phyloP scores from a whole-genome alignment of 2,888 invertebrate species.

The Falcaria lacertinaria region DNA sequence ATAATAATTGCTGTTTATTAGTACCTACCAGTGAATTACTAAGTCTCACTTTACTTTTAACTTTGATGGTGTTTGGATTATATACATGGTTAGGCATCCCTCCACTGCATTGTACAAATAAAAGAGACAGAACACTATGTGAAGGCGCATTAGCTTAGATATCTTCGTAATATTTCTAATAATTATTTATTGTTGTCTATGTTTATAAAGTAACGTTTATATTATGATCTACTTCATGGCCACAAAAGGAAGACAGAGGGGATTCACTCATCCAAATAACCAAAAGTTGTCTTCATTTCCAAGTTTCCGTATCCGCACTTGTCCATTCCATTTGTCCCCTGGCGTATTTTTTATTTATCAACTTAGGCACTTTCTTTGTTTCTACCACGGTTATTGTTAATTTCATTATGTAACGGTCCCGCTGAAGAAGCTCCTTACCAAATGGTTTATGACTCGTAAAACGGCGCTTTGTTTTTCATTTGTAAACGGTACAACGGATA shows the following conservation, averaged over 20 bases:
- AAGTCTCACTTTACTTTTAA: background rate
- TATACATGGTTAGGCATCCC: no score
- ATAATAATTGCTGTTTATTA: slow-evolving; percentile 63
- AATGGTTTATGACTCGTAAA: slow-evolving; percentile 44
- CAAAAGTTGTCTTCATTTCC: slow-evolving; percentile 29
- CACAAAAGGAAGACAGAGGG: slow-evolving; percentile 17
- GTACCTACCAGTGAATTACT: slow-evolving; percentile 31
- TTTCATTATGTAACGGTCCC: slow-evolving; percentile 44
- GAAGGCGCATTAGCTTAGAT: no score
- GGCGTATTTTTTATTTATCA: slow-evolving; percentile 54
- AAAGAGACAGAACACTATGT: no score
- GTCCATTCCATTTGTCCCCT: slow-evolving; percentile 49
- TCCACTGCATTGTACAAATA: no score
- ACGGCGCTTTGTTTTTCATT: slow-evolving; percentile 26
- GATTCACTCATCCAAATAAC: slow-evolving; percentile 27
- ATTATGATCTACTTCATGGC: background rate
- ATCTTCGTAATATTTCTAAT: no score
- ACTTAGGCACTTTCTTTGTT: slow-evolving; percentile 48
- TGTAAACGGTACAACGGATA: slow-evolving; percentile 14
- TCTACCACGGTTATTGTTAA: slow-evolving; percentile 48
- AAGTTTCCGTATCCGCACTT: slow-evolving; percentile 30
- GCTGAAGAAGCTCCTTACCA: slow-evolving; percentile 38
- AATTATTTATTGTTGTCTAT: no score
- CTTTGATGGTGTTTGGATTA: no score
- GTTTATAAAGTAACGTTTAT: no score